Conservation (phyloP, 2,888 invertebrate species). For the Torymus aiolomorphi region DNA sequence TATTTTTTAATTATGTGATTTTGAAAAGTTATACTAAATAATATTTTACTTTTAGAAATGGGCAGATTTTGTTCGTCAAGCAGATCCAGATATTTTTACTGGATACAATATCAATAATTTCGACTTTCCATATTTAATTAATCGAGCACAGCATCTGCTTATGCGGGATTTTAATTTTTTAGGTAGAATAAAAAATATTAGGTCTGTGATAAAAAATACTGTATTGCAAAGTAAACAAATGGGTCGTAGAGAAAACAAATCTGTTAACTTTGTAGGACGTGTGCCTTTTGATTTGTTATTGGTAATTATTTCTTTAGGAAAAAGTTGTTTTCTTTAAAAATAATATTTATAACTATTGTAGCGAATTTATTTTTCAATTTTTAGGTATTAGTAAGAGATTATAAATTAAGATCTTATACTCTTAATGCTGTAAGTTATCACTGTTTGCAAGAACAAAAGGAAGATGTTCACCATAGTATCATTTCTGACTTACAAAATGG, state of each 20-base stretch:
- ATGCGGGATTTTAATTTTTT: slow-evolving; percentile 88
- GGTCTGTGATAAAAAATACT: slow-evolving; percentile 90
- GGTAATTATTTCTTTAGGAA: slow-evolving; percentile 75
- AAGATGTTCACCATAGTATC: slow-evolving; percentile 99
- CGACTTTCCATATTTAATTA: slow-evolving; percentile 96
- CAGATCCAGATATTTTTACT: slow-evolving; percentile 98
- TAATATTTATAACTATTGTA: no score
- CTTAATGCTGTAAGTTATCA: slow-evolving; percentile 98
- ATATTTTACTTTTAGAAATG: slow-evolving; percentile 81
- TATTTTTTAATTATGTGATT: no score
- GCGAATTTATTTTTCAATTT: not conserved
- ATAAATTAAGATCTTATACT: slow-evolving; percentile 97
- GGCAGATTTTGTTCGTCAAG: slow-evolving; percentile 95
- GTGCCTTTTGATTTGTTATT: slow-evolving; percentile 96
- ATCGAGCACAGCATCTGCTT: slow-evolving; percentile 93
- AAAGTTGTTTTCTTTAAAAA: not conserved
- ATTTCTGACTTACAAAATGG: slow-evolving; percentile 98
- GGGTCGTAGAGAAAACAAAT: slow-evolving; percentile 96
- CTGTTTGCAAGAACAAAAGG: slow-evolving; percentile 98
- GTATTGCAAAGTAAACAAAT: slow-evolving; percentile 97
- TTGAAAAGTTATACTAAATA: not conserved
- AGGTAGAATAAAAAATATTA: slow-evolving; percentile 89
- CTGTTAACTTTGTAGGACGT: slow-evolving; percentile 96
- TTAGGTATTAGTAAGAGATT: slow-evolving; percentile 91
- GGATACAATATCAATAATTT: slow-evolving; percentile 99